Conservation (phyloP, 1,140 invertebrate genomes). For the Cydia amplana region DNA sequence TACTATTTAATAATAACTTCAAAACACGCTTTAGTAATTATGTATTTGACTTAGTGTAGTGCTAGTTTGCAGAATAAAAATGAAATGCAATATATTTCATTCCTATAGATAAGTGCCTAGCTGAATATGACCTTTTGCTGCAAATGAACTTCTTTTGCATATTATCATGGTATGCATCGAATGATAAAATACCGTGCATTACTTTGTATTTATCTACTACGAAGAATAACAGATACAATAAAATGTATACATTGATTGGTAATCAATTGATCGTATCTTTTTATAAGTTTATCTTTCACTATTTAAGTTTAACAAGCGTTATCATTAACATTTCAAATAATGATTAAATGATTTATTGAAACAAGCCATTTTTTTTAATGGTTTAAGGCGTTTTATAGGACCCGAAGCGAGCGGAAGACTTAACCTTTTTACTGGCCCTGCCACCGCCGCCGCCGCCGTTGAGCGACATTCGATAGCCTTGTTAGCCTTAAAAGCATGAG, state of each 20-base stretch:
- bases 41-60: background rate
- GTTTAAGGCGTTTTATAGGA: slow-evolving; percentile 25
- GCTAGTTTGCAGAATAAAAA: background rate
- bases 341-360: background rate
- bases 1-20: too few species aligned
- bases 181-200: background rate
- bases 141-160: background rate
- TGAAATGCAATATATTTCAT: slow-evolving; percentile 2
- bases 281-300: too few species aligned
- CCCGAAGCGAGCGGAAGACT: slow-evolving; percentile 20
- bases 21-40: too few species aligned
- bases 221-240: background rate
- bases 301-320: background rate
- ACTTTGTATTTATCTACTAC: background rate
- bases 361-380: slow-evolving; percentile 8
- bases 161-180: background rate
- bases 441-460: slow-evolving; percentile 7
- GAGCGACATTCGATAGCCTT: slow-evolving; percentile 61
- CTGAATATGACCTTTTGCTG: slow-evolving; percentile 2
- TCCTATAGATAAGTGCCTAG: background rate
- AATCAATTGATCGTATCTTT: too few species aligned
- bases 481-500: slow-evolving; percentile 43
- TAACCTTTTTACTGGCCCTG: slow-evolving; percentile 29
- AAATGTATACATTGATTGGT: background rate
- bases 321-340: background rate